A percentile compares a stretch with the other conserved stretches of the same genome.
Evolutionary conservation across 2,113 vertebrate species (phyloP).

Genomic region (Peucedramus taeniatus): DNA sequence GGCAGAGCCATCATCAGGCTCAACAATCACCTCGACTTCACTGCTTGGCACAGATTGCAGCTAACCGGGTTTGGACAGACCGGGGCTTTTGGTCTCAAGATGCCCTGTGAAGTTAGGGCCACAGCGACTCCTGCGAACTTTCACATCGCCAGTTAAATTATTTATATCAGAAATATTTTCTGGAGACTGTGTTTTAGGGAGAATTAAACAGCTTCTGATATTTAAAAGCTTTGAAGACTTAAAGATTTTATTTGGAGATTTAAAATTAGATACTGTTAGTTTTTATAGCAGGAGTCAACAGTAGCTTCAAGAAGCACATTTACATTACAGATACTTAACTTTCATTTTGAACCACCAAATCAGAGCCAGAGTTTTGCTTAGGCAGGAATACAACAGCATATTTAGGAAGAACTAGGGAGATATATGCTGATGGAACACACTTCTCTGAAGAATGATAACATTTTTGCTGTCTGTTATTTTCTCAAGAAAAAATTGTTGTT

Average conservation of each 20-base stretch:
- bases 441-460: background rate
- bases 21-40: background rate
- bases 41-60: background rate
- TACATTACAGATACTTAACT: background rate
- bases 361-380: background rate
- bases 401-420: background rate
- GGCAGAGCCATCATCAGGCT: background rate
- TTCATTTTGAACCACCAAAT: background rate
- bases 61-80: background rate
- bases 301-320: background rate
- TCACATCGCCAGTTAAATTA: background rate
- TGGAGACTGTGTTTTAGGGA: background rate
- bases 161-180: constrained; percentile 14
- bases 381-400: background rate
- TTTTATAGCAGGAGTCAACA: background rate
- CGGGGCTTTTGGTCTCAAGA: background rate
- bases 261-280: background rate
- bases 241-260: background rate
- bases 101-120: background rate
- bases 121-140: background rate
- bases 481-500: background rate
- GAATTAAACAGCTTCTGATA: background rate
- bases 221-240: background rate
- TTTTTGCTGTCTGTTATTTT: background rate
- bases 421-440: background rate